phyloP scores from a whole-genome alignment of 1,140 invertebrate species.

The Copidosoma floridanum region DNA sequence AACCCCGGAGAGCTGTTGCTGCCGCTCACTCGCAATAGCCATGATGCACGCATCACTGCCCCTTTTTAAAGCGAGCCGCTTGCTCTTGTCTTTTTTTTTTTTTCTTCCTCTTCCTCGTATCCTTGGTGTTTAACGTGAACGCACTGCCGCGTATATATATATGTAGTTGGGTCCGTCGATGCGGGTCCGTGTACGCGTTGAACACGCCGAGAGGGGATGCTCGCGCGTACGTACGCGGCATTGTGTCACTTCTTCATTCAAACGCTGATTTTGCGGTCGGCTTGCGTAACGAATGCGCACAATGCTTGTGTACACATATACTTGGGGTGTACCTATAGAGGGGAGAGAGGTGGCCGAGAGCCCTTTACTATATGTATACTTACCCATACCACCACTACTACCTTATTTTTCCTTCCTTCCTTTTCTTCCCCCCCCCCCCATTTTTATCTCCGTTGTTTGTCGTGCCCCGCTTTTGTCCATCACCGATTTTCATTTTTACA shows the following conservation, averaged over 20 bases:
- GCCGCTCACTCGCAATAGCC: too few species aligned
- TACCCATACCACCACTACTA: not conserved
- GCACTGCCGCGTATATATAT: not conserved
- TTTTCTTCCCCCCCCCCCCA: not conserved
- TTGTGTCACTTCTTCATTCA: constrained; percentile 52
- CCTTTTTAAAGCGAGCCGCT: constrained; percentile 49
- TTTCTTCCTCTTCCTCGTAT: not conserved
- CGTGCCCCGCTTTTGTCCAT: too few species aligned
- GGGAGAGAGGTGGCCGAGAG: not conserved
- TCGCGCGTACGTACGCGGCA: constrained; percentile 32
- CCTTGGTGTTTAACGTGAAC: not conserved
- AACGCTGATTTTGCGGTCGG: constrained; percentile 51
- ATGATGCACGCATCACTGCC: constrained; percentile 47
- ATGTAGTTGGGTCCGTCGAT: not conserved
- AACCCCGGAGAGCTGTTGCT: too few species aligned
- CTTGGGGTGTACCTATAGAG: not conserved
- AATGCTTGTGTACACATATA: not conserved
- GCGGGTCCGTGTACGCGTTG: not conserved
- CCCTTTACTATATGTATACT: not conserved
- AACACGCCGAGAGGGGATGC: constrained; percentile 27
- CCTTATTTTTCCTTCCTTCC: not conserved
- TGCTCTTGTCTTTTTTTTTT: constrained; percentile 23
- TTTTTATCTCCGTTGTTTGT: too few species aligned
- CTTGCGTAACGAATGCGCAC: constrained; percentile 46
- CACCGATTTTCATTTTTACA: too few species aligned